Base-by-base conservation (phyloP, 2,797 vertebrate species). In the Lerista edwardsae region DNA sequence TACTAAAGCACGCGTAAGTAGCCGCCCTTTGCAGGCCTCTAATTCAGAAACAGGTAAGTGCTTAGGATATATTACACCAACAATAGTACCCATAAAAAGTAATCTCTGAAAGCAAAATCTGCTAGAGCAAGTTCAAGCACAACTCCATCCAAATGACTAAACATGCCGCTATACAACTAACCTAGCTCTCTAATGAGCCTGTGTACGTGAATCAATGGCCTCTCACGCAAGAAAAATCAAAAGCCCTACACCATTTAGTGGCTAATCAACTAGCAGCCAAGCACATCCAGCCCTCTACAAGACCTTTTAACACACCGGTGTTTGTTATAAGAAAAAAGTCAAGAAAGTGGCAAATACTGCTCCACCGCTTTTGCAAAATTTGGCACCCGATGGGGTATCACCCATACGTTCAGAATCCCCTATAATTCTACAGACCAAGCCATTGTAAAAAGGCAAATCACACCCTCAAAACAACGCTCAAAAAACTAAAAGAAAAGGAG, bases 151-250 rank as follows among this genome's bases (percentile, higher is more conserved):
- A 44, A 25, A 64, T 25, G 23, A 25, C 4, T 64, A 64, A 64
- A 64, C 61, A 17, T 25, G 27, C 25, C 27, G 15, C 6, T 2
- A 4, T 62, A 23, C 4, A 4, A 3, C 9, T 44, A 44, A 44
- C 41, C 41, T 29, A 8, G 61, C 36, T 11, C 41, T 23, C 36
- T 1, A 34, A 19, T 23, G 39, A 2, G 1, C 44, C 71, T 3
- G 71, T 74, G 1, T 74, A 41, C 41, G 21, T 74, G 1, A 41
- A 74, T 1, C 71, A 74, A n/a, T 74, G 71, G 71, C 41, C 71
- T 0, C 6, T 74, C 2, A 2, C 71, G 1, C 0, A 0, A 2
- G 41, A 51, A 15, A 74, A 74, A 8, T 1, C 47, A 4, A 4
- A 29, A 12, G 71, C 44, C 1, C 17, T 74, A 2, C 15, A 74